Base-by-base conservation (phyloP, 1,140 invertebrate genomes). In the Drosophila watanabei region DNA sequence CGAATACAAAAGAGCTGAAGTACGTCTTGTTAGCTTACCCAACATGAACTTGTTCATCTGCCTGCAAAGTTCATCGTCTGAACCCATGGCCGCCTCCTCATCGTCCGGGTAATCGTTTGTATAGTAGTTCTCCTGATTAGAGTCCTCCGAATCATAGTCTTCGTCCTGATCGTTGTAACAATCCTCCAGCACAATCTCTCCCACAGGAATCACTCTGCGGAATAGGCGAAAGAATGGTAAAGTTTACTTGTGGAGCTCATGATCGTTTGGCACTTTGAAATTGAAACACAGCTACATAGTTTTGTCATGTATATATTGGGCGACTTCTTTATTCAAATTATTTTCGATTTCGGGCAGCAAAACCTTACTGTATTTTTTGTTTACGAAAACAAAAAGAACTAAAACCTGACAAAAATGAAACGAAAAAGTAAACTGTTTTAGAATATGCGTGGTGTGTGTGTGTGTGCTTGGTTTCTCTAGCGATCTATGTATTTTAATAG, bases 31-130 rank as follows among this genome's bases (percentile, higher is more conserved):
- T 13, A 45, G 13, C 59, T 59, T 79, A 92, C 91, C 82, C 20
- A 93, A 80, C 49, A 92, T 86, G 57, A 89, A 90, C 48, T 80
- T 93, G 54, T 92, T 75, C 77, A 86, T 82, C 70, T 78, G 77
- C 39, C 75, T 63, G 16, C 78, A 41, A 86, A 80, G 32, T 80
- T 94, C 52, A 52, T 72, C 87, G 52, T 93, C 82, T 83, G 94
- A 70, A 16, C 69, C 85, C 48, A 73, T 33, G 18, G 41, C 79
- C 7, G 86, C 70, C n/a, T 93, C 92, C 24, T 93, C 94, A 11
- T 93, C 94, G 79, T 95, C 94, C 5, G 94, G 94, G 80, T 95
- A 95, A 70, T 95, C 94, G 41, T 95, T 95, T 65, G 82, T 87
- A 80, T 93, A 94, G 70, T 95, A 93, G 16, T 94, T 94, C 76